Base-by-base conservation (phyloP, 2,113 vertebrate species). In the Barnardius zonarius region DNA sequence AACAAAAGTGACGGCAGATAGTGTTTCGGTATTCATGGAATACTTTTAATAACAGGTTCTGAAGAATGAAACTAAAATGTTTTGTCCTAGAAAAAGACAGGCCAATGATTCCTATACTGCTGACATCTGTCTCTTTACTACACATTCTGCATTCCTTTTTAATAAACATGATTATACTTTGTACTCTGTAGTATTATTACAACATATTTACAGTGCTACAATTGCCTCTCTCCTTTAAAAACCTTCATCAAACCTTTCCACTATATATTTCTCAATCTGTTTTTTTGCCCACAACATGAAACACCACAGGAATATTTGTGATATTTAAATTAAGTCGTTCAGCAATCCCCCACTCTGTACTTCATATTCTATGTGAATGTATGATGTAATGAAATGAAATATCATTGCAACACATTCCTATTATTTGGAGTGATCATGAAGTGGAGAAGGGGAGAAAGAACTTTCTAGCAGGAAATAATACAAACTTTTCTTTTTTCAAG, bases 291-390 rank as follows among this genome's bases (percentile, higher is more conserved):
- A 41, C 17, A 41, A 52, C 5, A 30, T 2, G 3, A 85, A 92
- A 72, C 31, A 2, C 17, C 96, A 72, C 68, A 57, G 70, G 35
- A 90, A 68, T 89, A 95, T 93, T 62, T 97, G 48, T 25, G n/a
- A 90, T 82, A 76, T 72, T 85, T 91, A 82, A 92, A 90, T 74
- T 59, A 83, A 97, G 39, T 68, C 59, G 69, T 93, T 97, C 91
- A 88, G 6, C 19, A 62, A 23, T 43, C 8, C 10, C 52, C 59
- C 39, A 48, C 79, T 92, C 55, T 11, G 1, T 55, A 70, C 20
- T 89, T 84, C n/a, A 25, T 31, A 81, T 86, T 57, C 84, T 76
- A 64, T 46, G 31, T 59, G 94, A 92, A 51, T 68, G 43, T 80
- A 89, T 82, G 63, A 95, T 74, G 63, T 70, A 97, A 91, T 91